Conservation (phyloP, 2,797 vertebrate species). For the Varecia variegata region DNA sequence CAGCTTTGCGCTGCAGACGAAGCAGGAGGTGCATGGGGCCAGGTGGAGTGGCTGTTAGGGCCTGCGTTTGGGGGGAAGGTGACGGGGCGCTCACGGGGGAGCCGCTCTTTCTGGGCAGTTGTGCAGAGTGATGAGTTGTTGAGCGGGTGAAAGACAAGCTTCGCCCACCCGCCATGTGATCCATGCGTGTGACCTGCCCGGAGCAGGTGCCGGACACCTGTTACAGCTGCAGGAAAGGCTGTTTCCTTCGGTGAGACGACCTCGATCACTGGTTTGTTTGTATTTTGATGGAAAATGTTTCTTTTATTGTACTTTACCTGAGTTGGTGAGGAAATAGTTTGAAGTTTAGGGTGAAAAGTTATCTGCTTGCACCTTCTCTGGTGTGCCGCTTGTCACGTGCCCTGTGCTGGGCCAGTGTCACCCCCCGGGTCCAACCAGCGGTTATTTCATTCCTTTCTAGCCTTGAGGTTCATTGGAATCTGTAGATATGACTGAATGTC, state of each 20-base stretch:
- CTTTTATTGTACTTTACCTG: neutral
- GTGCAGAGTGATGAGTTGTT: neutral
- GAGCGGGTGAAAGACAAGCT: neutral
- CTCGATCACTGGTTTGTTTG: neutral
- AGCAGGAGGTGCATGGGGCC: neutral
- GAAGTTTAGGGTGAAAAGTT: neutral
- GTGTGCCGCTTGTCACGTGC: fast-evolving
- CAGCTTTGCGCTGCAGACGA: no score
- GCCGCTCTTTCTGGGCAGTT: neutral
- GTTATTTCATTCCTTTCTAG: neutral
- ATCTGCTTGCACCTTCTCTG: neutral
- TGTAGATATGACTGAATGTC: neutral
- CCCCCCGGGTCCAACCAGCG: neutral
- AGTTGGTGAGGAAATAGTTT: neutral
- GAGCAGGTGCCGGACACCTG: neutral
- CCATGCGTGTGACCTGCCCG: no score
- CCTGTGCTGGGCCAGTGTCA: neutral
- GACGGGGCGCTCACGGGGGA: neutral
- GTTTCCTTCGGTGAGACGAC: neutral
- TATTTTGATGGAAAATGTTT: neutral
- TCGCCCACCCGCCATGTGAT: neutral
- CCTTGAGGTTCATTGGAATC: neutral
- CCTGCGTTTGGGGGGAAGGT: neutral
- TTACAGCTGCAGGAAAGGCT: neutral
- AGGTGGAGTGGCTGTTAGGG: neutral